phyloP scores from a whole-genome alignment of 1,140 invertebrate species.

The Ceratosolen fusciceps region DNA sequence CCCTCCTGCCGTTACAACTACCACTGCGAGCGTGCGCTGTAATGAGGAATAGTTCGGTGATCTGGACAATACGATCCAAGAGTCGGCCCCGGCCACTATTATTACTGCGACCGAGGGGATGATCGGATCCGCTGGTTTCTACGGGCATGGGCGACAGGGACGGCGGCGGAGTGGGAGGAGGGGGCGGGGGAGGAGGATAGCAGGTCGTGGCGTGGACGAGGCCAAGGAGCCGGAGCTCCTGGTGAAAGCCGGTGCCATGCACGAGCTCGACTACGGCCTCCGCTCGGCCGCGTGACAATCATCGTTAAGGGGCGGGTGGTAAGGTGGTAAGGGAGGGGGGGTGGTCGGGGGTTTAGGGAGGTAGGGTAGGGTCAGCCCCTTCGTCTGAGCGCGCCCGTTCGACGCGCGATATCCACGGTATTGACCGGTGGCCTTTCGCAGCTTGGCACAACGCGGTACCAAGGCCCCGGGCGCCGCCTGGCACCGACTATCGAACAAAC shows the following conservation, averaged over 20 bases:
- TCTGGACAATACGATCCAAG: too few relatives aligned
- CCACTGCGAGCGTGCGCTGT: too few relatives aligned
- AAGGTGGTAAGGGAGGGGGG: neutral
- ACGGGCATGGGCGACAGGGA: too few relatives aligned
- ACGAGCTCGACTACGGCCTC: slow-evolving; percentile 36
- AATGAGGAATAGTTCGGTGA: too few relatives aligned
- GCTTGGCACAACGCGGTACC: slow-evolving; percentile 70
- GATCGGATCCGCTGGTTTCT: too few relatives aligned
- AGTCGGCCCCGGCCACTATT: too few relatives aligned
- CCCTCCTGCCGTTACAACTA: too few relatives aligned
- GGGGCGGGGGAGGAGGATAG: neutral
- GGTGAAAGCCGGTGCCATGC: slow-evolving; percentile 53
- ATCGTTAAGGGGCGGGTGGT: slow-evolving; percentile 6
- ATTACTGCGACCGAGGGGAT: too few relatives aligned
- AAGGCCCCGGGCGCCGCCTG: slow-evolving; percentile 67
- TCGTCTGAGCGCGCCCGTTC: neutral
- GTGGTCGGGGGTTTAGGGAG: neutral
- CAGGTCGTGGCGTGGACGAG: neutral
- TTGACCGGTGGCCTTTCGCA: slow-evolving; percentile 70
- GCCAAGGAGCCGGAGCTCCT: slow-evolving; percentile 32
- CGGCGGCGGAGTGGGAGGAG: neutral
- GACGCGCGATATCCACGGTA: slow-evolving; percentile 55
- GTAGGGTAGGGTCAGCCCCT: slow-evolving; percentile 13
- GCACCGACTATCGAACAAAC: slow-evolving; percentile 73
- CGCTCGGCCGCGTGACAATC: slow-evolving; percentile 25